Base-by-base conservation (phyloP, 2,888 invertebrate species). In the Parnassius mnemosyne region DNA sequence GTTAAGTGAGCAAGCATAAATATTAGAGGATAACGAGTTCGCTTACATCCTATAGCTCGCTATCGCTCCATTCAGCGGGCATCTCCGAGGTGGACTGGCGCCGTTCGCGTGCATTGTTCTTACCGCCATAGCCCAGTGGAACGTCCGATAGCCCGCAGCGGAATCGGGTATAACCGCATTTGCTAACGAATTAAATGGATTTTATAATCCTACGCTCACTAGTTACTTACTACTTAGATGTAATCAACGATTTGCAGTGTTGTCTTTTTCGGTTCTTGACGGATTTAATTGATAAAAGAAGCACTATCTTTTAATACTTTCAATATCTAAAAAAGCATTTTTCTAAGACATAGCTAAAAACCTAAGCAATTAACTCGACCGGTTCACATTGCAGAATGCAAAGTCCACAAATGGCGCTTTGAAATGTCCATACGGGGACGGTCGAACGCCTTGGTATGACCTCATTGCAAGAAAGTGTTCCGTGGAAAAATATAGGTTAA, bases 61-160 rank as follows among this genome's bases (percentile, higher is more conserved):
- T 52, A 63, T 55, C 51, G 51, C 20, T 12, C 54, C 43, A 25
- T 66, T 68, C 67, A 57, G 68, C 66, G 66, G 65, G 65, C 65
- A 67, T 66, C 68, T 66, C 66, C 11, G 66, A 62, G 66, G 49
- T 49, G 49, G 62, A 61, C 66, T 70, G 74, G 75, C 75, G 76
- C 75, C 74, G 68, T 2, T 34, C 1, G 61, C 65, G 60, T 61
- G 69, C 67, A 72, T 71, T 71, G 72, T 73, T 70, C 58, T 0
- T 57, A 59, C 59, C 63, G 44, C 57, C 55, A 49, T 57, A 34
- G 57, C 49, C 47, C 63, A 46, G 64, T 43, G 65, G 65, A 66
- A 64, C 65, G 69, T 49, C 64, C 69, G 71, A 71, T 71, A 69
- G 65, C 66, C 63, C 59, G 54, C 12, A 51, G 63, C 63, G 13